A percentile compares a stretch with the other conserved stretches of the same genome.
Evolutionary conservation across 1,140 invertebrate species (phyloP).

Genomic region (Bradysia coprophila): DNA sequence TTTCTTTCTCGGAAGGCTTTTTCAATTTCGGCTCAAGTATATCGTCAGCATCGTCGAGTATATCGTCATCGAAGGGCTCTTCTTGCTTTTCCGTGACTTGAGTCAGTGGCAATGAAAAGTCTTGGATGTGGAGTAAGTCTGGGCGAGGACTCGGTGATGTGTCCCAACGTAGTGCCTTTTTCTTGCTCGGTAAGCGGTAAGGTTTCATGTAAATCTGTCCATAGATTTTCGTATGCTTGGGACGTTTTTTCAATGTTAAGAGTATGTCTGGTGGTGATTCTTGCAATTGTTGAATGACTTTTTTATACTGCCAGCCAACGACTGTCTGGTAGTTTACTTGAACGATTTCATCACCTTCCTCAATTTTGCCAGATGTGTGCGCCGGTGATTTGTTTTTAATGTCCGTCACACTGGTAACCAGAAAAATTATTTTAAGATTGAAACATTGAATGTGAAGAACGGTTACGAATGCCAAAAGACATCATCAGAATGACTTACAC

Average conservation of each 20-base stretch:
- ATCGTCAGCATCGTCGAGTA: constrained; percentile 12
- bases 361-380: constrained; percentile 73
- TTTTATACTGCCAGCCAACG: constrained; percentile 71
- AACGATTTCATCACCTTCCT: constrained; percentile 84
- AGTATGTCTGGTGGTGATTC: constrained; percentile 65
- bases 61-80: constrained; percentile 13
- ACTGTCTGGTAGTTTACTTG: constrained; percentile 87
- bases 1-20: constrained; percentile 14
- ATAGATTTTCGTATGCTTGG: constrained; percentile 63
- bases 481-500: constrained; percentile 25
- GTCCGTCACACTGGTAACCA: constrained; percentile 38
- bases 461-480: too few relatives aligned
- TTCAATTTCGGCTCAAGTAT: constrained; percentile 18
- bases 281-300: constrained; percentile 54
- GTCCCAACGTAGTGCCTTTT: constrained; percentile 40
- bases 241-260: constrained; percentile 67
- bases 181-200: constrained; percentile 55
- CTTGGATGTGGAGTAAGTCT: constrained; percentile 40
- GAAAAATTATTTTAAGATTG: too few relatives aligned
- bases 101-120: constrained; percentile 30
- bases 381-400: constrained; percentile 71
- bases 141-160: constrained; percentile 43
- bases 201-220: constrained; percentile 68
- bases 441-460: too few relatives aligned
- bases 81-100: constrained; percentile 14